phyloP scores from a whole-genome alignment of 64 coral and sea anemone genomes.

The Porites australiensis region DNA sequence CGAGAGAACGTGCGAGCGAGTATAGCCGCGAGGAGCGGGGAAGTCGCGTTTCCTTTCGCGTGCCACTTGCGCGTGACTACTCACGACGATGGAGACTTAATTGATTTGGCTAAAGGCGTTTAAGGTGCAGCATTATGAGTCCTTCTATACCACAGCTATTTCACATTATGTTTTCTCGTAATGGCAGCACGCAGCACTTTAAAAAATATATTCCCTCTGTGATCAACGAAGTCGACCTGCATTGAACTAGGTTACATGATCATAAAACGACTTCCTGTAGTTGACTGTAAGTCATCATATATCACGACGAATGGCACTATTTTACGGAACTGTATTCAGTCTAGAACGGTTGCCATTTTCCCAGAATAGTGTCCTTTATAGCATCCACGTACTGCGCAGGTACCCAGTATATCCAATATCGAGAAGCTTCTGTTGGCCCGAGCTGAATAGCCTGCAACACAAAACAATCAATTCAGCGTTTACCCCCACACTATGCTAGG shows the following conservation, averaged over 20 bases:
- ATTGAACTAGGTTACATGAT: background rate
- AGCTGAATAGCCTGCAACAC: constrained; percentile 88
- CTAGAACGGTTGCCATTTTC: constrained; percentile 99
- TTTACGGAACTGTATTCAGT: background rate
- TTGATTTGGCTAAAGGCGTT: too few species aligned
- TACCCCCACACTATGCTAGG: background rate
- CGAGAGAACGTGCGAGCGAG: too few species aligned
- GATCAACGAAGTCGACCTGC: background rate
- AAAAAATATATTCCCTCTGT: background rate
- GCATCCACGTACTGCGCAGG: constrained; percentile 98
- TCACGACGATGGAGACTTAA: too few species aligned
- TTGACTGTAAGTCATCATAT: background rate
- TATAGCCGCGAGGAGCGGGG: too few species aligned
- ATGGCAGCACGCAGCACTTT: too few species aligned
- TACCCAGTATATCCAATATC: constrained; percentile 99
- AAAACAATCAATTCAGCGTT: background rate
- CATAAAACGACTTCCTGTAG: background rate
- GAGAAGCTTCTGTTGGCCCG: constrained; percentile 96
- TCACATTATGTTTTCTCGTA: too few species aligned
- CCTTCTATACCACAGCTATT: too few species aligned
- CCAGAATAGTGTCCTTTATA: constrained; percentile 96
- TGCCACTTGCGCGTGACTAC: too few species aligned
- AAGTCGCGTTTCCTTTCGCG: too few species aligned
- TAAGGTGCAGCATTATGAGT: too few species aligned
- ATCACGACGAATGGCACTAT: background rate